phyloP scores from a whole-genome alignment of 2,888 invertebrate genomes.

The Kuschelorhynchus macadamiae region DNA sequence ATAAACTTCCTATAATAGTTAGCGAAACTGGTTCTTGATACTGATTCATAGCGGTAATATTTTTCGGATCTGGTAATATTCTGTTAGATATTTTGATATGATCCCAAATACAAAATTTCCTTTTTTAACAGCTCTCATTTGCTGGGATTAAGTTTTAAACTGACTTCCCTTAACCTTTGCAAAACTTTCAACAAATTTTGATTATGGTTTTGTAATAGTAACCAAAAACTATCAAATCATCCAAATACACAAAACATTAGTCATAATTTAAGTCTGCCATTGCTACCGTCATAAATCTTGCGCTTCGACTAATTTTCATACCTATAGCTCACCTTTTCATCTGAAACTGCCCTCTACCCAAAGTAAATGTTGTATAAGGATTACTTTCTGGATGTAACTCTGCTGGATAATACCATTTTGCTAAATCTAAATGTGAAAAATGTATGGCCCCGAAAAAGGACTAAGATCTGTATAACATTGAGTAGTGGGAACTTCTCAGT shows the following conservation, averaged over 20 bases:
- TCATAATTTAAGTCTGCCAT: slow-evolving; percentile 52
- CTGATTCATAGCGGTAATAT: no score
- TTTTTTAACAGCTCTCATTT: no score
- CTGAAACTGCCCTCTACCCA: slow-evolving; percentile 55
- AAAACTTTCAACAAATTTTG: no score
- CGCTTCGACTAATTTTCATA: slow-evolving; percentile 54
- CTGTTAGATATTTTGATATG: no score
- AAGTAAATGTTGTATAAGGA: slow-evolving; percentile 54
- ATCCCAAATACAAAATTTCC: no score
- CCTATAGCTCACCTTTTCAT: slow-evolving; percentile 55
- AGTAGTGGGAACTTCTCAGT: no score
- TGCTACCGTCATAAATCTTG: slow-evolving; percentile 54
- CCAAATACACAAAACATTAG: slow-evolving; percentile 40
- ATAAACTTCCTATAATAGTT: no score
- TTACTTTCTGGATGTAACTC: slow-evolving; percentile 51
- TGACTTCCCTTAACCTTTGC: no score
- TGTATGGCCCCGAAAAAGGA: slow-evolving; percentile 44
- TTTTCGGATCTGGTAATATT: no score
- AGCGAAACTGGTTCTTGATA: no score
- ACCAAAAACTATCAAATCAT: background rate
- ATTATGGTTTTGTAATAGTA: no score
- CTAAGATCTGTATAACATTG: slow-evolving; percentile 52
- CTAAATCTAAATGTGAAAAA: slow-evolving; percentile 27
- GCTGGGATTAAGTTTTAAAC: no score
- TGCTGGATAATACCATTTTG: slow-evolving; percentile 56